Evolutionary conservation across 2,888 invertebrate genomes (phyloP).

Genomic region (Drosophila dives): DNA sequence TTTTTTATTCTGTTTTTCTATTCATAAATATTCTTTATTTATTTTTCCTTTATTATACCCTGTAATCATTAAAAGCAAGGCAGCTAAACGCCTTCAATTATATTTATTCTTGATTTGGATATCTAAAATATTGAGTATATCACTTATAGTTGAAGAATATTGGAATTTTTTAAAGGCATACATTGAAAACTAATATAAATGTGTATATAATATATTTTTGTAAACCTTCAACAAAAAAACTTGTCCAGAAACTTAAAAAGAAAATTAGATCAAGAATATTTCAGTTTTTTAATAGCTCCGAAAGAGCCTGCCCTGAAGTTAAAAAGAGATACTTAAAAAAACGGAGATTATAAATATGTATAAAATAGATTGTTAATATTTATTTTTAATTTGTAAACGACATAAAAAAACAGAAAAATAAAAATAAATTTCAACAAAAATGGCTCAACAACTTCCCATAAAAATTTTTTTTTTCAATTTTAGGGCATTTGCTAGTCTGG

Average conservation of each 20-base stretch:
- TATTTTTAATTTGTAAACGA: neutral
- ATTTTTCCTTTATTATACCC: conserved; percentile 25
- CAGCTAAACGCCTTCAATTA: neutral
- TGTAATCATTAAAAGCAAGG: neutral
- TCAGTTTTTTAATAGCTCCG: neutral
- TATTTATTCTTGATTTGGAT: neutral
- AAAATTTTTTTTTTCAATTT: neutral
- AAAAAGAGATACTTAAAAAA: neutral
- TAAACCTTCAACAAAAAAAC: too few relatives aligned
- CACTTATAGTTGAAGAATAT: neutral
- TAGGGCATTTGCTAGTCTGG: conserved; percentile 8
- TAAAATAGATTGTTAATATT: neutral
- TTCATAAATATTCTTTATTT: conserved; percentile 25
- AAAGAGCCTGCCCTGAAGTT: neutral
- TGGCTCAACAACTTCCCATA: too few relatives aligned
- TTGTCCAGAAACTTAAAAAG: neutral
- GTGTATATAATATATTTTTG: neutral
- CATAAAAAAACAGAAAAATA: neutral
- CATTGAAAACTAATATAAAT: neutral
- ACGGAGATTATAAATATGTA: too few relatives aligned
- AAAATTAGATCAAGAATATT: neutral
- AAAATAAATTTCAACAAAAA: neutral
- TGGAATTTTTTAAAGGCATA: neutral
- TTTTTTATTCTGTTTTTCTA: conserved; percentile 3
- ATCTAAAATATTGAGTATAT: neutral